Evolutionary conservation across 2,113 vertebrate genomes (phyloP).

Genomic region (Philantomba maxwellii): DNA sequence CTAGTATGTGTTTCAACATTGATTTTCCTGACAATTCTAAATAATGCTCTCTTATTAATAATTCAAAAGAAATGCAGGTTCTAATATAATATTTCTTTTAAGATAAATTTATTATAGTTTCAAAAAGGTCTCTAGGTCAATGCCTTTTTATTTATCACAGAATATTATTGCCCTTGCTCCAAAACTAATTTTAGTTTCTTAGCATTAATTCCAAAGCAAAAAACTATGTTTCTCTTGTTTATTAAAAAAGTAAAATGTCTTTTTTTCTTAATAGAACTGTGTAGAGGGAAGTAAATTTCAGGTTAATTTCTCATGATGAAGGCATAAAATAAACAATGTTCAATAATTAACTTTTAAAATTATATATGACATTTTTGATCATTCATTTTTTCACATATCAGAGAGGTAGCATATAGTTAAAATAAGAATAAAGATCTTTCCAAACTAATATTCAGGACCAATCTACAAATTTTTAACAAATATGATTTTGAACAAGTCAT

Average conservation of each 20-base stretch:
- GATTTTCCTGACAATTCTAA: conserved; percentile 67
- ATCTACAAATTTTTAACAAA: background rate
- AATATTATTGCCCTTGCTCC: conserved; percentile 14
- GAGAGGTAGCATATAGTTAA: background rate
- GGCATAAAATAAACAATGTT: background rate
- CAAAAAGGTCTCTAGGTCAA: background rate
- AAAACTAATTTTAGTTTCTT: conserved; percentile 9
- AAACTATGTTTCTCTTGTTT: background rate
- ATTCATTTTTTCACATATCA: background rate
- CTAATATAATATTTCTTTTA: conserved; percentile 45
- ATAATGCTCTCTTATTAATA: conserved; percentile 62
- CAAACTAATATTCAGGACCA: background rate
- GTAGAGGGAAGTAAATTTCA: background rate
- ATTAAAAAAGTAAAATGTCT: background rate
- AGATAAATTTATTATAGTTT: conserved; percentile 50
- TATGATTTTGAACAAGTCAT: background rate
- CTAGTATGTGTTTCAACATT: conserved; percentile 45
- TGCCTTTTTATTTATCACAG: conserved; percentile 47
- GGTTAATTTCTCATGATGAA: background rate
- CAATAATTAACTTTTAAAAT: conserved; percentile 1
- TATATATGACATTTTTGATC: background rate
- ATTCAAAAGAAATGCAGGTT: conserved; percentile 4
- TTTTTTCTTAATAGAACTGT: background rate
- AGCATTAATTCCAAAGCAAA: background rate
- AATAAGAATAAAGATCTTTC: background rate